Conservation (phyloP, 2,888 invertebrate genomes). For the Priocnemis perturbator region DNA sequence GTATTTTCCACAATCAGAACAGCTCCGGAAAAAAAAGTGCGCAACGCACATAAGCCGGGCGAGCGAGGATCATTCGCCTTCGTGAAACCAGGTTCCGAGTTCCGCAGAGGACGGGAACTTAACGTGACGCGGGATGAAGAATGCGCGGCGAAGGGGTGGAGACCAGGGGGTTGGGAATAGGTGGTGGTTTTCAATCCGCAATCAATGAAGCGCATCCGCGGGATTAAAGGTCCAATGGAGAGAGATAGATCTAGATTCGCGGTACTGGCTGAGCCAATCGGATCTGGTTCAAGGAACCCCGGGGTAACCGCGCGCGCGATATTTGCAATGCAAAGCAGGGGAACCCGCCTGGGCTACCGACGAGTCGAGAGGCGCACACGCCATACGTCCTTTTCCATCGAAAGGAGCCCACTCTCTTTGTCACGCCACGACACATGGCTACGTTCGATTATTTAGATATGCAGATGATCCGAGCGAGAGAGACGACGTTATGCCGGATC, state of each 20-base stretch:
- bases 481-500: not conserved
- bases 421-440: constrained; percentile 68
- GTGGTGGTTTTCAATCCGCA: constrained; percentile 70
- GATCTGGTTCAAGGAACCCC: constrained; percentile 75
- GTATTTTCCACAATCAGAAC: too few relatives aligned
- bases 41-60: too few relatives aligned
- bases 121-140: too few relatives aligned
- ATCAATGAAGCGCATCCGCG: constrained; percentile 71
- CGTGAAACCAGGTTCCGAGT: too few relatives aligned
- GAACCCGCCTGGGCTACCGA: constrained; percentile 50
- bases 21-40: too few relatives aligned
- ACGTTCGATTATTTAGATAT: constrained; percentile 75
- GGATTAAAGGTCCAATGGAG: constrained; percentile 70
- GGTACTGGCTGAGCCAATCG: constrained; percentile 72
- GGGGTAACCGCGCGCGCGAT: constrained; percentile 52
- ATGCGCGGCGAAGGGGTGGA: constrained; percentile 30
- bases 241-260: constrained; percentile 74
- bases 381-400: constrained; percentile 61
- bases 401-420: constrained; percentile 47
- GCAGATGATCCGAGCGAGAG: constrained; percentile 68
- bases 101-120: too few relatives aligned
- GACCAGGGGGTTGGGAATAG: constrained; percentile 21
- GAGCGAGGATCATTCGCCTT: too few relatives aligned
- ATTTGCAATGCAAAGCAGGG: constrained; percentile 74
- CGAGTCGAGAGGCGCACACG: constrained; percentile 57